phyloP scores from a whole-genome alignment of 2,888 invertebrate species.

The Cheilosia vulpina region DNA sequence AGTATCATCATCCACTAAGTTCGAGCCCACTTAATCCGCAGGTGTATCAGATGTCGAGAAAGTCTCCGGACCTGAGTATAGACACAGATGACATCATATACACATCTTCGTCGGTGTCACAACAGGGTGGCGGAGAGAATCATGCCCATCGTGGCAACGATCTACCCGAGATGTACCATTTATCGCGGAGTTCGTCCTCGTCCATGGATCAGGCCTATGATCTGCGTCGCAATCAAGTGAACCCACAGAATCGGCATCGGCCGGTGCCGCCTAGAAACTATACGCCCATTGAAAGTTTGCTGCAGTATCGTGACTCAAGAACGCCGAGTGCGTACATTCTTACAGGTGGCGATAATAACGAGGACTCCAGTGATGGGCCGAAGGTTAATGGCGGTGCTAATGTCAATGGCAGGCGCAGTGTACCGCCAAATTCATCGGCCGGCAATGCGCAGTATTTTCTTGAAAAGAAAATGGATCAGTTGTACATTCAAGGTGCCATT shows the following conservation, averaged over 20 bases:
- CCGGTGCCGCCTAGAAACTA: slow-evolving; percentile 79
- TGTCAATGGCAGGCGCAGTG: slow-evolving; percentile 81
- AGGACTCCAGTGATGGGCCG: slow-evolving; percentile 80
- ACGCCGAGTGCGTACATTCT: slow-evolving; percentile 78
- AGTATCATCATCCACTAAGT: slow-evolving; percentile 83
- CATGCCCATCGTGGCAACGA: slow-evolving; percentile 64
- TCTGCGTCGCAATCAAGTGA: slow-evolving; percentile 70
- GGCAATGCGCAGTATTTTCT: slow-evolving; percentile 81
- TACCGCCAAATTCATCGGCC: slow-evolving; percentile 79
- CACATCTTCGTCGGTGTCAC: slow-evolving; percentile 79
- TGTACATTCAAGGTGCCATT: slow-evolving; percentile 82
- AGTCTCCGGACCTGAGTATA: slow-evolving; percentile 82
- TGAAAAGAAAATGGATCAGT: slow-evolving; percentile 83
- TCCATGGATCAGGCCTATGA: slow-evolving; percentile 78
- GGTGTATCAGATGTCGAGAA: slow-evolving; percentile 84
- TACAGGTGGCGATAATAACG: slow-evolving; percentile 80
- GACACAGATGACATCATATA: slow-evolving; percentile 81
- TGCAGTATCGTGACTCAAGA: slow-evolving; percentile 78
- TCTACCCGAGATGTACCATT: slow-evolving; percentile 78
- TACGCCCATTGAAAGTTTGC: slow-evolving; percentile 81
- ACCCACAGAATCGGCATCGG: slow-evolving; percentile 55
- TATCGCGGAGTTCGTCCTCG: slow-evolving; percentile 80
- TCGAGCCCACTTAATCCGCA: slow-evolving; percentile 84
- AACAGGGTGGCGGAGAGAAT: slow-evolving; percentile 76
- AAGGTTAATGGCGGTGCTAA: slow-evolving; percentile 75